These are phyloP conservation scores for Drosophila kambysellisi DNA, from an alignment of 2,888 invertebrate species.

Conservation along the genomic window DNA sequence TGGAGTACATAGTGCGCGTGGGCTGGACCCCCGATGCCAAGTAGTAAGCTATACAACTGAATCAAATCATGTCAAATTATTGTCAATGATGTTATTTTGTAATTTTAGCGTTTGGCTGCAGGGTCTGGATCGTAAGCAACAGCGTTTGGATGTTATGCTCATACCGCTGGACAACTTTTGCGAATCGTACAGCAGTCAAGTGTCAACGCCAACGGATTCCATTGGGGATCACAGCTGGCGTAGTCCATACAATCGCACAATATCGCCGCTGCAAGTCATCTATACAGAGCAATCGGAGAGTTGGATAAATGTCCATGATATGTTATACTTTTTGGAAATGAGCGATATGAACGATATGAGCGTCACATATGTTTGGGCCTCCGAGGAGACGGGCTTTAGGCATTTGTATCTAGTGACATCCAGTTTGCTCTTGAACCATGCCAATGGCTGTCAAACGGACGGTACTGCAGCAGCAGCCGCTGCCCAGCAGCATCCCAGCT, in stretches of 20 bases:
- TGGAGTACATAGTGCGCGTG: constrained; percentile 97
- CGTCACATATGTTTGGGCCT: constrained; percentile 94
- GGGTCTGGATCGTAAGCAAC: constrained; percentile 94
- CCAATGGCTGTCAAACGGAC: constrained; percentile 86
- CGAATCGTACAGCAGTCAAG: constrained; percentile 85
- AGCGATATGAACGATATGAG: constrained; percentile 73
- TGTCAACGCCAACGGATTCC: constrained; percentile 84
- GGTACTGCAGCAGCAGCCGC: constrained; percentile 56
- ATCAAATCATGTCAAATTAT: not conserved
- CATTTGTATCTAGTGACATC: constrained; percentile 94
- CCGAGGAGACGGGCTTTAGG: constrained; percentile 95
- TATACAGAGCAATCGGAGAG: constrained; percentile 87
- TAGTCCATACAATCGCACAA: constrained; percentile 82
- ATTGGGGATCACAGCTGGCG: constrained; percentile 84
- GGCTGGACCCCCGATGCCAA: constrained; percentile 98
- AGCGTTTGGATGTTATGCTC: constrained; percentile 92
- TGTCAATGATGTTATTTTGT: not conserved
- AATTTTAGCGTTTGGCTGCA: constrained; percentile 94
- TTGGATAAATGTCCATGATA: constrained; percentile 98
- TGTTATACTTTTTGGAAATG: constrained; percentile 91
- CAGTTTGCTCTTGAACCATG: constrained; percentile 82
- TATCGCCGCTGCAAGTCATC: constrained; percentile 84
- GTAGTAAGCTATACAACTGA: constrained; percentile 87
- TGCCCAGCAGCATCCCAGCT: constrained; percentile 67
- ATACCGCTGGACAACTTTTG: constrained; percentile 92